phyloP scores from a whole-genome alignment of 53 echinoderm and acorn worm genomes.

The Mesocentrotus franciscanus region DNA sequence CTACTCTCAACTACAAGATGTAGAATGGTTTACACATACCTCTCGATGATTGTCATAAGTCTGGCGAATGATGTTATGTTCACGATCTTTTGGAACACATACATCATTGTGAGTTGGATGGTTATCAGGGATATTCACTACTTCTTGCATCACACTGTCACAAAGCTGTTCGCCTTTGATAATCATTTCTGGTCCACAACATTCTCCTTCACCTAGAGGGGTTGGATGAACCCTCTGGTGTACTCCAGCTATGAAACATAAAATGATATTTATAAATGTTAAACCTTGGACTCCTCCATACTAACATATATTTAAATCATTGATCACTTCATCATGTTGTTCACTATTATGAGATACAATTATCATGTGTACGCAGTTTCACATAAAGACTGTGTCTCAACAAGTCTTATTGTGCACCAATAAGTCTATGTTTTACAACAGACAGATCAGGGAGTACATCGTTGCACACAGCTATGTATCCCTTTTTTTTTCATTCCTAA shows the following conservation, averaged over 20 bases:
- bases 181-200: constrained; percentile 53
- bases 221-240: constrained; percentile 11
- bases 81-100: constrained; percentile 24
- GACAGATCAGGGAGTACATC: too few relatives aligned
- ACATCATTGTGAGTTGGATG: constrained; percentile 15
- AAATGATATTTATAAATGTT: not conserved
- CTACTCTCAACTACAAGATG: not conserved
- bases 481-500: too few relatives aligned
- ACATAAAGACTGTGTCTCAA: too few relatives aligned
- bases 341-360: too few relatives aligned
- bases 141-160: constrained; percentile 18
- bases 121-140: not conserved
- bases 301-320: not conserved
- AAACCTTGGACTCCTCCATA: not conserved
- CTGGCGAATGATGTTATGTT: constrained; percentile 5
- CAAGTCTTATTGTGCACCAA: not conserved
- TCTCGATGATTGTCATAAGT: constrained; percentile 44
- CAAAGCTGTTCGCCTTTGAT: constrained; percentile 36
- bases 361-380: too few relatives aligned
- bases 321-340: too few relatives aligned
- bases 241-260: not conserved
- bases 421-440: too few relatives aligned
- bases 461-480: too few relatives aligned
- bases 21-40: constrained; percentile 31
- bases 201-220: not conserved